phyloP scores from a whole-genome alignment of 37 sponge, comb jelly and placozoan genomes.

The Ephydatia muelleri region DNA sequence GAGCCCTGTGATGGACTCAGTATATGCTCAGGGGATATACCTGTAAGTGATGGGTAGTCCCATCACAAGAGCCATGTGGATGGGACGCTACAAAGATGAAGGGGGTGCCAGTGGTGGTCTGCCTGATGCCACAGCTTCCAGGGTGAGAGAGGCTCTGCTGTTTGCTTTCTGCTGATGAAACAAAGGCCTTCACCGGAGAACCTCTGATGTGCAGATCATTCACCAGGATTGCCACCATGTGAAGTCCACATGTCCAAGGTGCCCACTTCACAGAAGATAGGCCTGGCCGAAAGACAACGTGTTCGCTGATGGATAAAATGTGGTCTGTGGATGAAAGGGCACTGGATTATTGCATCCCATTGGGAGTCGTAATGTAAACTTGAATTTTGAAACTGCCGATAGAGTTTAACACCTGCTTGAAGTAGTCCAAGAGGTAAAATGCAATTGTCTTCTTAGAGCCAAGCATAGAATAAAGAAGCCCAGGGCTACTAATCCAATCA shows the following conservation, averaged over 20 bases:
- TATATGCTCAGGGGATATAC: not conserved
- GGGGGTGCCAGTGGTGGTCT: slow-evolving; percentile 4
- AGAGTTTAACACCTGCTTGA: not conserved
- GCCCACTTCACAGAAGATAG: slow-evolving; percentile 34
- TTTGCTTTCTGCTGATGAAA: not conserved
- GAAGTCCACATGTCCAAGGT: slow-evolving; percentile 25
- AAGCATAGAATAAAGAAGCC: slow-evolving; percentile 27
- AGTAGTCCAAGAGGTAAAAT: slow-evolving; percentile 29
- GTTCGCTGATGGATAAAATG: not conserved
- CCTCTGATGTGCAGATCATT: slow-evolving; percentile 30
- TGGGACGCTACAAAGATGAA: slow-evolving; percentile 36
- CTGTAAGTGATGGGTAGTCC: no score
- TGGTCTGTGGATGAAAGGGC: not conserved
- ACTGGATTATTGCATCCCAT: not conserved
- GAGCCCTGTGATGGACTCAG: no score
- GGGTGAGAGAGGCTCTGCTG: not conserved
- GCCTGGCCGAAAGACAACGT: no score
- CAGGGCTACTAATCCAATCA: slow-evolving; percentile 12
- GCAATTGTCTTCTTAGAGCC: not conserved
- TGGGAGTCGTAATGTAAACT: not conserved
- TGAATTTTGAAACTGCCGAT: not conserved
- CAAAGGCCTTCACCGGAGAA: slow-evolving; percentile 32
- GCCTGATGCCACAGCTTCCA: not conserved
- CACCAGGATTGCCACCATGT: slow-evolving; percentile 14
- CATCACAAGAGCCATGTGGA: not conserved